Base-by-base conservation (phyloP, 1,140 invertebrate species). In the Atta cephalotes region DNA sequence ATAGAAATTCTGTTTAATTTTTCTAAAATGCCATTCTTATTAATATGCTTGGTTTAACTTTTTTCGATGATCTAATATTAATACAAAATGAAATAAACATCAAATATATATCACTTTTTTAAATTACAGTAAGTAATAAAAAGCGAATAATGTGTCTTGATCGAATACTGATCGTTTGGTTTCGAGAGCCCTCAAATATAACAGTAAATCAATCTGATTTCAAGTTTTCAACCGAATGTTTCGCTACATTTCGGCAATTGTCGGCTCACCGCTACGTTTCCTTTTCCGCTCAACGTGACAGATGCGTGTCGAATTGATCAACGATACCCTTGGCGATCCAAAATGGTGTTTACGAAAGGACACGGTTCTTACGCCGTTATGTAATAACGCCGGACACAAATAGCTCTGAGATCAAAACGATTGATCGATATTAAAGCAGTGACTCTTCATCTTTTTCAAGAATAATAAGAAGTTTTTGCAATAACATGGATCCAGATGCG, bases 201-300 rank as follows among this genome's bases (percentile, higher is more conserved):
- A 80, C 78, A 68, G 35, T 82, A 72, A n/a, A 74, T 49, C 39
- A 56, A 84, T 56, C 9, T 31, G 78, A 58, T 56, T 51, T 84
- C 80, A 53, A 63, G 60, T 72, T 76, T 76, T 35, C 56, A 35
- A 49, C 5, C 66, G 65, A 2, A 49, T 56, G 68, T 84, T 84
- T 70, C 70, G 80, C 80, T 74, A 84, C 70, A 84, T 84, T 84
- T 84, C 70, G 70, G 80, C 80, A 84, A 84, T 84, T 74, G 56
- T 76, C 39, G 51, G 66, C 51, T n/a, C 66, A 45, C 31, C 49
- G 70, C 80, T 70, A 49, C 78, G 31, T 81, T 82, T 82, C 25
- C 80, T 31, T 31, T 82, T 84, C 80, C 80, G 70, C 70, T 84
- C 56, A 56, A 84, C 14, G 56, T 76, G 70, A 53, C 80, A 84